These are phyloP conservation scores for Limonius californicus DNA, from an alignment of 1,140 invertebrate genomes.

Conservation along the genomic window DNA sequence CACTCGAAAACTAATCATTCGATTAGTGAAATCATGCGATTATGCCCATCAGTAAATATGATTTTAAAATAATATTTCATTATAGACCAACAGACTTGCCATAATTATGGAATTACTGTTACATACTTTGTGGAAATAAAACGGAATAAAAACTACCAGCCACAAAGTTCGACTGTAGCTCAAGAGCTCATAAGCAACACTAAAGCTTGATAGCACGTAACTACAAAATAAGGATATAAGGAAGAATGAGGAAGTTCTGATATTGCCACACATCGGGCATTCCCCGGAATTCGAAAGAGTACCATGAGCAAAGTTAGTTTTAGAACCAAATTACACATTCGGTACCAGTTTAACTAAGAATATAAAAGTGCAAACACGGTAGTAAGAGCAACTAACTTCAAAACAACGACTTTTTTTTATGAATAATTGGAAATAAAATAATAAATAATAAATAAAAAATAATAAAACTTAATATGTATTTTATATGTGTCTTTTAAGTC, in stretches of 20 bases:
- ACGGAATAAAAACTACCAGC: not conserved
- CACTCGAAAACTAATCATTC: too few relatives aligned
- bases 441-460: too few relatives aligned
- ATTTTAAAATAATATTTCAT: too few relatives aligned
- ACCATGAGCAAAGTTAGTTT: not conserved
- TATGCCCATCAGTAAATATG: too few relatives aligned
- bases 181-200: too few relatives aligned
- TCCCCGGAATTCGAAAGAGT: too few relatives aligned
- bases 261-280: too few relatives aligned
- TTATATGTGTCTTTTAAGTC: not conserved
- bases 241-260: too few relatives aligned
- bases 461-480: not conserved
- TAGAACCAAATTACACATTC: not conserved
- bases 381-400: not conserved
- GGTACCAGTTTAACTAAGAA: not conserved
- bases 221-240: not conserved
- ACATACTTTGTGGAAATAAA: not conserved
- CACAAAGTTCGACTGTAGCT: not conserved
- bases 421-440: not conserved
- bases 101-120: too few relatives aligned
- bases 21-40: too few relatives aligned
- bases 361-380: not conserved
- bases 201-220: not conserved
- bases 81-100: too few relatives aligned
- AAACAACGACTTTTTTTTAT: not conserved